These are phyloP conservation scores for Phorcus lineatus DNA, from an alignment of 2,888 invertebrate species.

Conservation along the genomic window DNA sequence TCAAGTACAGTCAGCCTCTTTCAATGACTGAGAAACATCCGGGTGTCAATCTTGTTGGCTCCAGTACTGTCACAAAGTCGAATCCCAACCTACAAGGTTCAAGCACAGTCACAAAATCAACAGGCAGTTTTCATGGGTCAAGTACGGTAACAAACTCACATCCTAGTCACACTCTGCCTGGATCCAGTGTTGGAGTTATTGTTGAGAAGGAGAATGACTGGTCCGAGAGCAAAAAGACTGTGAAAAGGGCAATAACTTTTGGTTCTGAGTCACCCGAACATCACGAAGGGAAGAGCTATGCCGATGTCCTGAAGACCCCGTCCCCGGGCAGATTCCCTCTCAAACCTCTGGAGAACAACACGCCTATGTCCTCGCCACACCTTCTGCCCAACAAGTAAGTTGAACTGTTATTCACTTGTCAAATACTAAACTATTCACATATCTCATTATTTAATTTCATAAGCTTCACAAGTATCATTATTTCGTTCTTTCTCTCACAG, in stretches of 20 bases:
- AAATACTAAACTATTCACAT: too few relatives aligned
- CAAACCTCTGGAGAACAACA: slow-evolving; percentile 25
- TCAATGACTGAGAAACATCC: neutral
- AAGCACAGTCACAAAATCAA: neutral
- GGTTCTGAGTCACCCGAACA: slow-evolving; percentile 23
- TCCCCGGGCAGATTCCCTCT: slow-evolving; percentile 27
- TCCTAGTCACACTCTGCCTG: too few relatives aligned
- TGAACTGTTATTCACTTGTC: neutral
- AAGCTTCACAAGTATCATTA: too few relatives aligned
- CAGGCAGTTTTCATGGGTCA: neutral
- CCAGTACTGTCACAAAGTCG: neutral
- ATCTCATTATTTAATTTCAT: too few relatives aligned
- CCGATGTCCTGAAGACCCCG: slow-evolving; percentile 49
- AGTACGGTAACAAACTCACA: neutral
- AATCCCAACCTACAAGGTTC: neutral
- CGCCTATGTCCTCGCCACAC: slow-evolving; percentile 8
- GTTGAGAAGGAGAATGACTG: neutral
- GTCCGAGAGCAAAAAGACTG: slow-evolving; percentile 6
- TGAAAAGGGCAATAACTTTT: slow-evolving; percentile 31
- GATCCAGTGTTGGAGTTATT: too few relatives aligned
- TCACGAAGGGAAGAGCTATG: slow-evolving; percentile 38
- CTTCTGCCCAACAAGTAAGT: slow-evolving; percentile 6
- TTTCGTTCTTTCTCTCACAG: too few relatives aligned
- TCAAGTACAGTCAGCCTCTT: neutral
- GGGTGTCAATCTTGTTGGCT: neutral